Conservation (phyloP, 2,797 vertebrate genomes). For the Ceryle rudis region DNA sequence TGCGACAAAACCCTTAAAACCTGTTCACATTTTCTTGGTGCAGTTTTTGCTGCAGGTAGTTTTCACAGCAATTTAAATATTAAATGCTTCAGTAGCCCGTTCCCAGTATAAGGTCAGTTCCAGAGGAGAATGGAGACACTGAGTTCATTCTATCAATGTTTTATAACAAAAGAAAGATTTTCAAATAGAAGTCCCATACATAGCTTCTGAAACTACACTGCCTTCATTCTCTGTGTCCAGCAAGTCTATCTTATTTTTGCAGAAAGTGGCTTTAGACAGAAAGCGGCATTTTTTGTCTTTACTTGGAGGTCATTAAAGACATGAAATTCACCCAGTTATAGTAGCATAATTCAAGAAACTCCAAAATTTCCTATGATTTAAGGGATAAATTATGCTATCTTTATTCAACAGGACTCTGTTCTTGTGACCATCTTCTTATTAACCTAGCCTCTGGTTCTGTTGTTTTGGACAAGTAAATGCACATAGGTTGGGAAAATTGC, state of each 20-base stretch:
- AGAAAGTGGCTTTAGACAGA: background rate
- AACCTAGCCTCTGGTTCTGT: background rate
- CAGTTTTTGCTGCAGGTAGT: background rate
- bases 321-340: slow-evolving; percentile 19
- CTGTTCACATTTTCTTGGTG: background rate
- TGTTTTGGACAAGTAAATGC: background rate
- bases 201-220: slow-evolving; percentile 14
- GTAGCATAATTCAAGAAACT: background rate
- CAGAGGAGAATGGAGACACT: slow-evolving; percentile 40
- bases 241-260: slow-evolving; percentile 17
- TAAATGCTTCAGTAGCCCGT: slow-evolving; percentile 9
- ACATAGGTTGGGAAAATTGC: background rate
- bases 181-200: slow-evolving; percentile 41
- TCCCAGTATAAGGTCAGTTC: slow-evolving; percentile 52
- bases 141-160: slow-evolving; percentile 57
- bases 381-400: background rate
- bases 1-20: background rate
- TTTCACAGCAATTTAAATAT: background rate
- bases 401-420: background rate
- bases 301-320: slow-evolving; percentile 18
- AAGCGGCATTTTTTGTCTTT: slow-evolving; percentile 14
- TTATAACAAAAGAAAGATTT: slow-evolving; percentile 34
- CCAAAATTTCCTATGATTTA: background rate
- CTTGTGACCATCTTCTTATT: background rate
- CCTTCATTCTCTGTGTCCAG: slow-evolving; percentile 8